Conservation (phyloP, 2,113 vertebrate species). For the Reinhardtius hippoglossoides region DNA sequence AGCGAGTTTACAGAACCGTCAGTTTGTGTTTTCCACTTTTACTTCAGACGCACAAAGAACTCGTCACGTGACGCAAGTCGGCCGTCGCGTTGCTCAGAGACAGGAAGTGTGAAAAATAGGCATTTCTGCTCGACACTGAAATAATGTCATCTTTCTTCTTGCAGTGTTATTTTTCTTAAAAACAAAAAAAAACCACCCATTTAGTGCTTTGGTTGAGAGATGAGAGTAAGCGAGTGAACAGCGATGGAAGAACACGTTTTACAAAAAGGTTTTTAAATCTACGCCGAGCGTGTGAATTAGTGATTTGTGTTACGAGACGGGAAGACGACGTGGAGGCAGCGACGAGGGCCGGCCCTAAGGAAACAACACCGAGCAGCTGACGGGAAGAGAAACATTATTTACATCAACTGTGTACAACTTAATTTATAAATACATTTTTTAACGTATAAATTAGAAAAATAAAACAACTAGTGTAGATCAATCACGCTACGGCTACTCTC, state of each 20-base stretch:
- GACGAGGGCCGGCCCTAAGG: conserved; percentile 86
- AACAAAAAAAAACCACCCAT: conserved; percentile 7
- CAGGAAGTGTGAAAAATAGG: background rate
- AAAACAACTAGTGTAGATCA: conserved; percentile 76
- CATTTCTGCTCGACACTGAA: too few species aligned
- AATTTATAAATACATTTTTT: conserved; percentile 95
- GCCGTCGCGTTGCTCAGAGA: too few species aligned
- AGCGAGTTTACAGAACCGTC: conserved; percentile 22
- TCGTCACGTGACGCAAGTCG: too few species aligned
- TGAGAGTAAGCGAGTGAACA: background rate
- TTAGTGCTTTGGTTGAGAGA: conserved; percentile 77
- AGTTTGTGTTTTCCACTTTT: too few species aligned
- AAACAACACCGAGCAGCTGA: conserved; percentile 66
- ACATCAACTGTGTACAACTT: conserved; percentile 87
- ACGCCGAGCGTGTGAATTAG: conserved; percentile 29
- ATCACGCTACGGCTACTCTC: conserved; percentile 76
- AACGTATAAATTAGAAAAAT: conserved; percentile 87
- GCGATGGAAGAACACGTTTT: background rate
- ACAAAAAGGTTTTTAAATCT: background rate
- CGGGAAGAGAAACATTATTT: conserved; percentile 84
- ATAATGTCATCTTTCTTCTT: too few species aligned
- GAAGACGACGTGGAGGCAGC: conserved; percentile 43
- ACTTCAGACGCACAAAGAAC: too few species aligned
- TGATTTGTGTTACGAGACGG: background rate
- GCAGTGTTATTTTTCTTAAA: too few species aligned